phyloP scores from a whole-genome alignment of 2,797 vertebrate genomes.

The Hydrocynus forskahlii region DNA sequence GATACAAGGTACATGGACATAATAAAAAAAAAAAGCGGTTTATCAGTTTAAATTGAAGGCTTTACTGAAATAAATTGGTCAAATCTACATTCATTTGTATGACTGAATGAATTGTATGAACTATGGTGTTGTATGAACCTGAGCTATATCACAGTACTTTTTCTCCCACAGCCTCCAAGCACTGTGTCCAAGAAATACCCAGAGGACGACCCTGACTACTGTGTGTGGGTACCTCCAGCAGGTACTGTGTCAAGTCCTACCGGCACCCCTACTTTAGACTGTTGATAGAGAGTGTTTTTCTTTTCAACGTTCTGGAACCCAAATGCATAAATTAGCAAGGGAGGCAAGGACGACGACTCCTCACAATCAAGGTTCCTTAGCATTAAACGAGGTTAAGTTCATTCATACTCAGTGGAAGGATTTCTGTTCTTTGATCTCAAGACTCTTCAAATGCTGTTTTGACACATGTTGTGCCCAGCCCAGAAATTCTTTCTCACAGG shows the following conservation, averaged over 20 bases:
- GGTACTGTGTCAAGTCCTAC: slow-evolving; percentile 74
- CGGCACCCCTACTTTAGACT: not conserved
- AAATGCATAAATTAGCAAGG: not conserved
- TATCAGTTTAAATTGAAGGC: too few species aligned
- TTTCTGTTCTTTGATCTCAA: slow-evolving; percentile 29
- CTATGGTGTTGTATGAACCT: not conserved
- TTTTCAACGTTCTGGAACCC: not conserved
- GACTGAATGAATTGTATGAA: not conserved
- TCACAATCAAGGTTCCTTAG: not conserved
- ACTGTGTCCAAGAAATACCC: slow-evolving; percentile 86
- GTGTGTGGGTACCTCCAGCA: slow-evolving; percentile 92
- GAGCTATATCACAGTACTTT: not conserved
- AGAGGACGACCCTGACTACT: slow-evolving; percentile 95
- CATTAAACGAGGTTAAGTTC: not conserved
- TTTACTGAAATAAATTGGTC: not conserved
- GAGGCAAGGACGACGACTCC: not conserved
- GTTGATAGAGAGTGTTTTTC: not conserved
- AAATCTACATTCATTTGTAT: not conserved
- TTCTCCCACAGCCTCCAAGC: slow-evolving; percentile 72
- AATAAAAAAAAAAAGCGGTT: too few species aligned
- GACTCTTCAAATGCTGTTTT: slow-evolving; percentile 14
- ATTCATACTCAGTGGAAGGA: not conserved
- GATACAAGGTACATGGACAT: too few species aligned
- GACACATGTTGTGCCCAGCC: not conserved
- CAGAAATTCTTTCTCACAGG: slow-evolving; percentile 3